Evolutionary conservation across 2,888 invertebrate species (phyloP).

Genomic region (Cephus pulcher): DNA sequence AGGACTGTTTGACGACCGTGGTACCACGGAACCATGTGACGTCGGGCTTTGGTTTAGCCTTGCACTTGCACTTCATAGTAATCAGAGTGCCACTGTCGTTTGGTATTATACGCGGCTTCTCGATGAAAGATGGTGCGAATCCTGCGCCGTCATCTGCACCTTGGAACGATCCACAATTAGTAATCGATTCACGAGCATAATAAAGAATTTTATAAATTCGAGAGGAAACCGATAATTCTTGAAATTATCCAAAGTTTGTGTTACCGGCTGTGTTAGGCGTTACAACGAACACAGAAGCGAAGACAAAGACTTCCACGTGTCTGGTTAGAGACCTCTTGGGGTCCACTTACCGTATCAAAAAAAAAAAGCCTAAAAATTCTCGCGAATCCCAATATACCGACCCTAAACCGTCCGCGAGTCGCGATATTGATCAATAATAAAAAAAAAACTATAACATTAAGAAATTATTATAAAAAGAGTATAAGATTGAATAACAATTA

Average conservation of each 20-base stretch:
- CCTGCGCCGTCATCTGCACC: constrained; percentile 93
- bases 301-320: neutral
- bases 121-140: constrained; percentile 96
- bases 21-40: constrained; percentile 96
- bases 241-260: constrained; percentile 7
- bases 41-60: constrained; percentile 93
- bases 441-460: neutral
- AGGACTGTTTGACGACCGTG: constrained; percentile 84
- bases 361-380: neutral
- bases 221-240: constrained; percentile 6
- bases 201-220: constrained; percentile 10
- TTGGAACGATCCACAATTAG: constrained; percentile 67
- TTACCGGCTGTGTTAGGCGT: neutral
- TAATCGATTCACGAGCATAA: constrained; percentile 23
- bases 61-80: constrained; percentile 96
- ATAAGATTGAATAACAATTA: constrained; percentile 17
- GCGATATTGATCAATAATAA: neutral
- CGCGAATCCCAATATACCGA: neutral
- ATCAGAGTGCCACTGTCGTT: constrained; percentile 97
- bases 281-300: neutral
- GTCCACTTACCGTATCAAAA: neutral
- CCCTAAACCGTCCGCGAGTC: neutral
- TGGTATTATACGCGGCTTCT: constrained; percentile 99
- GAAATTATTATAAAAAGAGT: neutral
- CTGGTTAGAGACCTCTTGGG: neutral